Base-by-base conservation (phyloP, 2,113 vertebrate species). In the Potamarius usumacintae region DNA sequence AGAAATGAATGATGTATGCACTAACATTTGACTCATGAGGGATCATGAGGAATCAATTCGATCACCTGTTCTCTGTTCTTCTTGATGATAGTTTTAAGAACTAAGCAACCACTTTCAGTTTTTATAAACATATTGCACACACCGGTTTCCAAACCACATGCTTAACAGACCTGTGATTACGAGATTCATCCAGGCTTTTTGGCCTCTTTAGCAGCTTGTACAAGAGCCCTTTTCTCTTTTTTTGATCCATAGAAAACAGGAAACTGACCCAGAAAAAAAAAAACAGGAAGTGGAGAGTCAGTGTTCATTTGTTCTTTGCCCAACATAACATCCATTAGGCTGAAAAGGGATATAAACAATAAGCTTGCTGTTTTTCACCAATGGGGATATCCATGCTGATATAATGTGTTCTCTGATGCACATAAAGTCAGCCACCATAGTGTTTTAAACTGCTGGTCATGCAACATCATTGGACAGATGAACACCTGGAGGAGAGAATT, bases 201-300 rank as follows among this genome's bases (percentile, higher is more conserved):
- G 0, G 97, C 97, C 93, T 99, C 97, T 94, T 99, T 99, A 87
- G 96, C 96, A 53, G 96, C 97, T 89, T 96, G 96, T 0, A 95
- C 96, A 92, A 97, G 95, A 34, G 97, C 98, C 89, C 98, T 97
- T 85, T 98, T 97, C 67, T 97, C 96, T 92, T 98, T 99, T 94
- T 92, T 99, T 98, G 91, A 99, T 97, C 91, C 98, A 96, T 22
- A n/a, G 74, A 77, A 77, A 88, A 98, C 97, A 85, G 97, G 97
- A 91, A 99, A 97, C 96, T 98, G 94, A 91, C 90, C 48, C 34
- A 72, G 65, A 53, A 20, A 25, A 30, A 30, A 30, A 42, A n/a
- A 86, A 53, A 88, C 50, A 72, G 58, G n/a, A 80, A 82, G 60
- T 42, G 34, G 42, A 74, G n/a, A 22, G 53, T 67, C 27, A 57